A percentile compares a stretch with the other conserved stretches of the same genome.
These are phyloP conservation scores for Orius laevigatus DNA, from an alignment of 1,140 invertebrate species.

Conservation along the genomic window DNA sequence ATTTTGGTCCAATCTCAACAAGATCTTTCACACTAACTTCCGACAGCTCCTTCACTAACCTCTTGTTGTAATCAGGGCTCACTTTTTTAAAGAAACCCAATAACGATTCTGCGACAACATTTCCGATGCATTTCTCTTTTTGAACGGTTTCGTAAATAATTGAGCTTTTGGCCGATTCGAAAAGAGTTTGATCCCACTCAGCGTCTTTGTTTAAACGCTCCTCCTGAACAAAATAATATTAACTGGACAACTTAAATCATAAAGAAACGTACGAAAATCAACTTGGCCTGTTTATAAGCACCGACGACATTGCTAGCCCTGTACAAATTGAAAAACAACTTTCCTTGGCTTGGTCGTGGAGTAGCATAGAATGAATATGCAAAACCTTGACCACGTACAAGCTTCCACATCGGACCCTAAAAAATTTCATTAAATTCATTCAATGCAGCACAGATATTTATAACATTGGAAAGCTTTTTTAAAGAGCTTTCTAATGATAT, in stretches of 20 bases:
- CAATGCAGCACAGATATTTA: not conserved
- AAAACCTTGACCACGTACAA: slow-evolving; percentile 68
- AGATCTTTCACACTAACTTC: slow-evolving; percentile 47
- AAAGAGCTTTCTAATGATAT: no score
- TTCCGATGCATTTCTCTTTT: slow-evolving; percentile 56
- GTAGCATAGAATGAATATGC: slow-evolving; percentile 58
- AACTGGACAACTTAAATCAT: not conserved
- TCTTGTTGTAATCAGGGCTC: slow-evolving; percentile 47
- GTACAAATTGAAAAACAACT: slow-evolving; percentile 52
- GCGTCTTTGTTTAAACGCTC: slow-evolving; percentile 40
- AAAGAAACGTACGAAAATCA: slow-evolving; percentile 45
- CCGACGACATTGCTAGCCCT: slow-evolving; percentile 55
- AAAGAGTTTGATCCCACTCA: slow-evolving; percentile 51
- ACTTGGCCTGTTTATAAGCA: slow-evolving; percentile 58
- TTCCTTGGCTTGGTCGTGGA: slow-evolving; percentile 43
- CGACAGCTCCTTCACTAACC: slow-evolving; percentile 46
- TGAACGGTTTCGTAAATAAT: slow-evolving; percentile 71
- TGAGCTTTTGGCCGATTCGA: slow-evolving; percentile 70
- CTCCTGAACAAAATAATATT: slow-evolving; percentile 32
- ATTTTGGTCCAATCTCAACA: slow-evolving; percentile 44
- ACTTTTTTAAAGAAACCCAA: slow-evolving; percentile 51
- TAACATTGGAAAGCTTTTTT: not conserved
- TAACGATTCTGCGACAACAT: slow-evolving; percentile 51
- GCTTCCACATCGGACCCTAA: slow-evolving; percentile 74
- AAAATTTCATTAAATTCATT: slow-evolving; percentile 9